Evolutionary conservation across 2,113 vertebrate species (phyloP), one percentile per base, ranked within the genome.

Genomic region (Cyphotilapia sp.): DNA sequence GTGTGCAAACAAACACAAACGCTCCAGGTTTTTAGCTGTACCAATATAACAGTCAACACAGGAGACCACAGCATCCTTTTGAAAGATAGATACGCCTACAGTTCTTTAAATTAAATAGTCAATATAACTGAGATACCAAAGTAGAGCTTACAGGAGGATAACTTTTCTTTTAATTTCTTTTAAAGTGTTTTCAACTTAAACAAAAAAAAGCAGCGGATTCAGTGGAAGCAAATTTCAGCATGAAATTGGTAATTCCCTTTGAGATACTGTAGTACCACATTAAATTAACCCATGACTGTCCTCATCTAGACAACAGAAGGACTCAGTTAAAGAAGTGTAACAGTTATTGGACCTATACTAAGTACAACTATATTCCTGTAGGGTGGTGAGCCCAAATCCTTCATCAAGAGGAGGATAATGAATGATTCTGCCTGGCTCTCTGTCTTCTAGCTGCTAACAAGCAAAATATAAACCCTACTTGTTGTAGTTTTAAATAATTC

Each of bases 1-100:
- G 81, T 84, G 91, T 71, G 54, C 45, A 93, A 89, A 86, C 90
- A 90, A 90, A 91, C 92, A 93, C 92, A 49, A 88, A 92, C 54
- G 85, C 82, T 85, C 92, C 88, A 87, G 76, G 80, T 89, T 86
- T 88, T 91, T 89, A 90, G 83, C 76, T 85, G 81, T 45, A 84
- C 61, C 42, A 45, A 82, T 66, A 84, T 84, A 90, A 81, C 74
- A 88, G 40, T 35, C 33, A 88, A 56, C 9, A 76, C 29, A 89
- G 87, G 53, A 93, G 80, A 90, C 87, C 33, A 82, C 53, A 59
- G 51, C 89, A 93, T 94, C 90, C 90, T 84, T 49, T 93, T 29
- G 71, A 69, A 51, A 91, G 86, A 88, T 78, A 74, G 82, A 83
- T 29, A 49, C 84, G 59, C 85, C 87, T 81, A 40, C 12, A 69